Evolutionary conservation across 92 coral and sea anemone species (phyloP).

Genomic region (Zoanthus gigantus): DNA sequence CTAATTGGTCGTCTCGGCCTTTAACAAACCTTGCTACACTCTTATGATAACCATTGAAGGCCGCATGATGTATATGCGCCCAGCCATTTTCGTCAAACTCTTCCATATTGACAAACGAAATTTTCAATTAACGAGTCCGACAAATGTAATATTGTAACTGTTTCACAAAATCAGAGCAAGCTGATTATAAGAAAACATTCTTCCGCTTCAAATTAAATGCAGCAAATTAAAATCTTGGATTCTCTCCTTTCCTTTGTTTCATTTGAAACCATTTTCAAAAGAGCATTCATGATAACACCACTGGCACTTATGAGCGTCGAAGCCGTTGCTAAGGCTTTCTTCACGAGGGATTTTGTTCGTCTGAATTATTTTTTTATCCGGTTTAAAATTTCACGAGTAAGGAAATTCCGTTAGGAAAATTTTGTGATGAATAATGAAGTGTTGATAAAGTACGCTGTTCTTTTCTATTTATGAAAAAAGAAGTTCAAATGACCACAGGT

Average conservation of each 20-base stretch:
- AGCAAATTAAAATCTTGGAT: neutral
- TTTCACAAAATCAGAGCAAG: neutral
- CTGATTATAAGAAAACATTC: neutral
- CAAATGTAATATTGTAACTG: neutral
- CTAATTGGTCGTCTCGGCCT: slow-evolving; percentile 88
- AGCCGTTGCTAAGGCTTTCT: neutral
- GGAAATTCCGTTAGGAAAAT: neutral
- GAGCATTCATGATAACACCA: neutral
- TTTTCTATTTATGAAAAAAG: neutral
- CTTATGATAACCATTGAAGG: slow-evolving; percentile 93
- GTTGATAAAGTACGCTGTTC: neutral
- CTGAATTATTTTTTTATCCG: neutral
- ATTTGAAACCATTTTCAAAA: neutral
- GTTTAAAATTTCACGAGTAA: neutral
- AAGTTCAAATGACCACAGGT: neutral
- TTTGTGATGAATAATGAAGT: no score
- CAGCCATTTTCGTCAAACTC: slow-evolving; percentile 98
- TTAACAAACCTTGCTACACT: slow-evolving; percentile 91
- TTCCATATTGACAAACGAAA: slow-evolving; percentile 71
- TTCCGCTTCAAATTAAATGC: neutral
- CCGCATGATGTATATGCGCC: slow-evolving; percentile 99
- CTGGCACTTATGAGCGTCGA: neutral
- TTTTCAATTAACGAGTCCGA: slow-evolving; percentile 11
- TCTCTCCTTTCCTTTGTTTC: neutral
- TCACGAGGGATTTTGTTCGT: neutral